Evolutionary conservation across 2,797 vertebrate species (phyloP).

Genomic region (Arremon brunneinucha): DNA sequence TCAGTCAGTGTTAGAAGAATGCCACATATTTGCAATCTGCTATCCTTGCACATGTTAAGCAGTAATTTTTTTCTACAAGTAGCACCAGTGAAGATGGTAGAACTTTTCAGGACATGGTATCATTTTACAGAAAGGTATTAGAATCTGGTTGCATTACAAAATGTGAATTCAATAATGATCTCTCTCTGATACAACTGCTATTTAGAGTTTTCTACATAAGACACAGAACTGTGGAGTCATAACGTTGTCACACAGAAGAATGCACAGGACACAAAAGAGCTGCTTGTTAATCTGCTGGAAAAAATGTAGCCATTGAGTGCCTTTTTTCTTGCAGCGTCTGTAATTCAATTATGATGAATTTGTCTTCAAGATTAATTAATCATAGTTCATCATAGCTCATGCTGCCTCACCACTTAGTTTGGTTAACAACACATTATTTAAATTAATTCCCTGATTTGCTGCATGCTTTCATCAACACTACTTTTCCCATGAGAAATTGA

Average conservation of each 20-base stretch:
- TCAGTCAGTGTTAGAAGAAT: neutral
- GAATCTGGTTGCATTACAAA: neutral
- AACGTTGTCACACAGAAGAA: neutral
- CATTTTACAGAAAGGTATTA: neutral
- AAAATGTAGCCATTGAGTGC: neutral
- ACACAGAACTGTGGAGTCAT: neutral
- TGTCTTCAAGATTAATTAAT: neutral
- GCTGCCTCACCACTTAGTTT: neutral
- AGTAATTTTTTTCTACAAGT: neutral
- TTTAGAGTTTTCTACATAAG: neutral
- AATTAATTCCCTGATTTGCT: conserved; percentile 23
- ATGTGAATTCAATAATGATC: neutral
- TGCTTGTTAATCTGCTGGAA: neutral
- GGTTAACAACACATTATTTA: conserved; percentile 1
- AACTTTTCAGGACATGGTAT: neutral
- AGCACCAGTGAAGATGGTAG: neutral
- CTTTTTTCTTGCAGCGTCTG: neutral
- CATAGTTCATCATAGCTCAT: neutral
- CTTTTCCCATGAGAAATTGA: conserved; percentile 62
- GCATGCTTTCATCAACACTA: neutral
- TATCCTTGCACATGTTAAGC: neutral
- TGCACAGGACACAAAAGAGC: neutral
- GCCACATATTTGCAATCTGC: neutral
- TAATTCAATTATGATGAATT: neutral
- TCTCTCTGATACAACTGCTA: neutral